A percentile compares a stretch with the other conserved stretches of the same genome.
These are phyloP conservation scores for Drosophila sucinea DNA, from an alignment of 1,140 invertebrate species.

Conservation along the genomic window DNA sequence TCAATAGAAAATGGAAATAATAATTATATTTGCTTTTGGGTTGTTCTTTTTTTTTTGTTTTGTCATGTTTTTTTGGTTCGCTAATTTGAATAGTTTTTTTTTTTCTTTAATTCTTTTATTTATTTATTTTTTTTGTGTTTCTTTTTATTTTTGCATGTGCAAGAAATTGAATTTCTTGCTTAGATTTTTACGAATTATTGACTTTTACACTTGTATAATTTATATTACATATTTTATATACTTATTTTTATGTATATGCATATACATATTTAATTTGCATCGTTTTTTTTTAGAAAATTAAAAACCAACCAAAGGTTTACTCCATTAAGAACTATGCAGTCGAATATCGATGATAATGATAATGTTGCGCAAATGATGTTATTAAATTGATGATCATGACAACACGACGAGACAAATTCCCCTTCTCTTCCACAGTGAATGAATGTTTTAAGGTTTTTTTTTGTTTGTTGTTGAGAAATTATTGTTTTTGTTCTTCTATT, in stretches of 20 bases:
- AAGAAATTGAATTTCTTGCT: constrained; percentile 77
- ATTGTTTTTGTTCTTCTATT: constrained; percentile 16
- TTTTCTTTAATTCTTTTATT: constrained; percentile 17
- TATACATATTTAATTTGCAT: constrained; percentile 14
- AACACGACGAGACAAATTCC: not conserved
- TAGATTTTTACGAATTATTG: constrained; percentile 52
- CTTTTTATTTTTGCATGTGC: constrained; percentile 40
- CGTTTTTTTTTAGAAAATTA: constrained; percentile 45
- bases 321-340: constrained; percentile 11
- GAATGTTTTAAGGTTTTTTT: constrained; percentile 7
- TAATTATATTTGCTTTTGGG: not conserved
- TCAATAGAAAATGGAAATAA: not conserved
- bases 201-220: constrained; percentile 35
- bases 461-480: constrained; percentile 24
- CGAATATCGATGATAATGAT: not conserved
- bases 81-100: constrained; percentile 32
- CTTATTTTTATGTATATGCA: constrained; percentile 17
- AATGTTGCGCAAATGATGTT: not conserved
- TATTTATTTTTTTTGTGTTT: constrained; percentile 18
- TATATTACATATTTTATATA: constrained; percentile 22
- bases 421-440: not conserved
- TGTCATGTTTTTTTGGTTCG: constrained; percentile 25
- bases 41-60: not conserved
- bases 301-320: constrained; percentile 10
- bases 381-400: not conserved